Base-by-base conservation (phyloP, 1,140 invertebrate genomes). In the Hesperophylax magnus region DNA sequence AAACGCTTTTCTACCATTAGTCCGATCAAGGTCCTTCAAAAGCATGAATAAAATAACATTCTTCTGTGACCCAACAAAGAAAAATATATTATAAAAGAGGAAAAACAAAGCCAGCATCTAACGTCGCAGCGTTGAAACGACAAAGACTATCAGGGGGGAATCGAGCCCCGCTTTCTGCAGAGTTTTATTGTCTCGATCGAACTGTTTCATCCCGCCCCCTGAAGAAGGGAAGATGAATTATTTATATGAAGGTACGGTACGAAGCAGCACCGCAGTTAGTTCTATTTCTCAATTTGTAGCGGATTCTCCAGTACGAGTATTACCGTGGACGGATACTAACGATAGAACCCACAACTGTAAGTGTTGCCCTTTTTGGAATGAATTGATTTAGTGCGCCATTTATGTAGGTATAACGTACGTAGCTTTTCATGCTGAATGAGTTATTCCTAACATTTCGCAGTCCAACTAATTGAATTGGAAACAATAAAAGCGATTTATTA, bases 251-350 rank as follows among this genome's bases (percentile, higher is more conserved):
- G 39, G 39, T 47, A 47, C 39, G 9, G 39, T 47, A 47, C 39
- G 39, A 47, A 20, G 39, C 67, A n/a, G 22, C 27, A 8, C 31
- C 39, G 34, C 67, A 71, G 67, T 71, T 71, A 71, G 18, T 18
- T 71, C 17, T 71, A 53, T 71, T 71, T 71, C 67, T 71, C 67
- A 71, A 71, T 71, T 71, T 71, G 67, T 71, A 71, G 39, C 67
- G 67, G 67, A 71, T 20, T 52, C 39, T 20, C 6, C 67, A 4
- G 3, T 69, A 69, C 4, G 31, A 17, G 14, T 71, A 71, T 20
- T 52, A 39, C 18, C 34, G 7, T 18, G 39, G 67, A 52, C 39
- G n/a, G 39, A 20, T 24, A 18, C 67, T 71, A 71, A 71, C 67
- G 39, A 18, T 18, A 17, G 24, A 52, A 52, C 15, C 17, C 22